Base-by-base conservation (phyloP, 2,113 vertebrate species). In the Oenanthe melanoleuca region DNA sequence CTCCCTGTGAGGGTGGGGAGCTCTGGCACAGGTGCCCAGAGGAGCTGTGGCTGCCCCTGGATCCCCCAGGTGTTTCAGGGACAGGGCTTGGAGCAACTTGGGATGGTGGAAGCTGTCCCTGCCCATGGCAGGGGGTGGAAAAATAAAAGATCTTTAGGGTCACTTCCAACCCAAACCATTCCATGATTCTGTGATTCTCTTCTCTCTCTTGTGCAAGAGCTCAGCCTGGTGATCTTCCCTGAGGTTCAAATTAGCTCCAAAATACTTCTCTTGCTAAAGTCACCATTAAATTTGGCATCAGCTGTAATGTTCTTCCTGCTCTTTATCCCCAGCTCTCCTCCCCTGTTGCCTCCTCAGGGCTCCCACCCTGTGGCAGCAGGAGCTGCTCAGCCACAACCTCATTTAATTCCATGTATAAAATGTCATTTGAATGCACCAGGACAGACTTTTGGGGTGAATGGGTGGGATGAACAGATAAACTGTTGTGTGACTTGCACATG, bases 341-440 rank as follows among this genome's bases (percentile, higher is more conserved):
- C 19, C 44, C 10, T 53, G 47, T 6, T 1, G 8, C 13, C 52
- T 37, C 10, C 31, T 13, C 1, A 0, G 42, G 61, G 12, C 19
- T 80, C 61, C 45, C 34, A 45, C 22, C 40, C n/a, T 0, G 0
- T 2, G 6, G 45, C 14, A 74, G 12, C 69, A 33, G 61, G 53
- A 72, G 49, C 73, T 93, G 70, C 74, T 60, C 59, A 73, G 61
- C 63, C 26, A 4, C 26, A 26, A 24, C 7, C 65, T 81, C 2
- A 0, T 50, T 45, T 25, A 57, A 1, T 8, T 57, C 60, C 19
- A 2, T 0, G 0, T 8, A 7, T 1, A 45, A 64, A 95, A 49
- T 13, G 2, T 13, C 26, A 66, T 34, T 38, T 42, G 8, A 37
- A 14, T 2, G 4, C 12, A 31, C 2, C 33, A 42, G 19, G 37